Evolutionary conservation across 2,888 invertebrate genomes (phyloP), one percentile per base, ranked within the genome.

Genomic region (Sussaba pulchella): DNA sequence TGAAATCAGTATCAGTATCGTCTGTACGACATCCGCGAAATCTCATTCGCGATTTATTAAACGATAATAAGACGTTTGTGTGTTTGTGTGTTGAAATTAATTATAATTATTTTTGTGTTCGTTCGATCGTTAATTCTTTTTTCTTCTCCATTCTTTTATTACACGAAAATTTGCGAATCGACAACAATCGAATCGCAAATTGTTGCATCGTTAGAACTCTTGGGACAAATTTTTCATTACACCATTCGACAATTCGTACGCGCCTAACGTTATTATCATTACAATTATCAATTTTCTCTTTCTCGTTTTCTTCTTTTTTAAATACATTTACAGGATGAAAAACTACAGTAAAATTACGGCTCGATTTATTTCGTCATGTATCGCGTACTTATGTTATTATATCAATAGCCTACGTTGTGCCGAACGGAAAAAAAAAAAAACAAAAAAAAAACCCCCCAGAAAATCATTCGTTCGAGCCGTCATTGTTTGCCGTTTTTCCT

Each of bases 261-360:
- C 67, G 71, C 19, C 78, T 79, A 74, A 64, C 6, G 31, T 31
- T 6, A 31, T 31, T 6, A 31, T 41, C 57, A 45, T 45, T 66
- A 57, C 61, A 31, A 5, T 31, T 6, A 31, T 31, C 70, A 57
- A n/a, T n/a, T n/a, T n/a, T n/a, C n/a, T n/a, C n/a, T n/a, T n/a
- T n/a, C n/a, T n/a, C n/a, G n/a, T n/a, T n/a, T n/a, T n/a, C n/a
- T n/a, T 41, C 57, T 47, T 45, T 66, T 57, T 67, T 45, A 67
- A 31, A 31, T 5, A 80, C 80, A 82, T 82, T 82, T 82, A 82
- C 82, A 82, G 71, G 74, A 80, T 79, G 80, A 82, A 80, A 82
- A 82, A 80, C 80, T 82, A 82, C 74, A 71, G 59, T 82, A 80
- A 77, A 80, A 82, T n/a, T 78, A 78, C 78, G 77, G 64, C 57